These are phyloP conservation scores for Phania funesta DNA, from an alignment of 2,888 invertebrate species.

Conservation along the genomic window DNA sequence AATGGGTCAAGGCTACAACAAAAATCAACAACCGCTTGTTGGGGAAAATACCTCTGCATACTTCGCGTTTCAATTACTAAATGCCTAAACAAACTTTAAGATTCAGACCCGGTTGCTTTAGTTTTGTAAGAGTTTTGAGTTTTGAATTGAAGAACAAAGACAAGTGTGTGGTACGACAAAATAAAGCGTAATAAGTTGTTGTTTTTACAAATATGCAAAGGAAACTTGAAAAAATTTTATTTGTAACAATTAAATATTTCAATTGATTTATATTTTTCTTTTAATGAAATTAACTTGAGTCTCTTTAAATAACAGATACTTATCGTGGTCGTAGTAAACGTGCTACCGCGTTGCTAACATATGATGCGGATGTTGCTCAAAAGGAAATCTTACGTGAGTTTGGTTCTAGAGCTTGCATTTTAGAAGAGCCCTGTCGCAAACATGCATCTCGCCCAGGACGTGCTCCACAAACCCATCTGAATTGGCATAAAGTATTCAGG, in stretches of 20 bases:
- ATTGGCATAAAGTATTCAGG: slow-evolving; percentile 85
- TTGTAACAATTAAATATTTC: background rate
- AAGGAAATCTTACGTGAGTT: slow-evolving; percentile 89
- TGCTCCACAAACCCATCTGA: slow-evolving; percentile 63
- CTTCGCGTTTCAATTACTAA: background rate
- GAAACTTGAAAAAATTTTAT: no score
- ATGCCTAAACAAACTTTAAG: no score
- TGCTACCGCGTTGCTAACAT: slow-evolving; percentile 79
- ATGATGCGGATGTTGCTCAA: slow-evolving; percentile 88
- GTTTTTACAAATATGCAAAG: no score
- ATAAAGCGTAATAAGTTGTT: no score
- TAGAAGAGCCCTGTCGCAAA: slow-evolving; percentile 86
- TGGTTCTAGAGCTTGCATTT: slow-evolving; percentile 89
- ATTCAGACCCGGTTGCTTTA: no score
- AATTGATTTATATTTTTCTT: background rate
- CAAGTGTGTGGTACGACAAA: no score
- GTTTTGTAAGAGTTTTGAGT: no score
- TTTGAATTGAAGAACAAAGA: no score
- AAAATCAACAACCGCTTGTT: slow-evolving; percentile 26
- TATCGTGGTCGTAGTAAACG: slow-evolving; percentile 86
- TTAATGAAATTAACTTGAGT: background rate
- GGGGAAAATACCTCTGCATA: slow-evolving; percentile 43
- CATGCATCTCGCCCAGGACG: slow-evolving; percentile 78
- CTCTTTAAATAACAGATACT: slow-evolving; percentile 82
- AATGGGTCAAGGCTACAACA: slow-evolving; percentile 60